A percentile compares a stretch with the other conserved stretches of the same genome.
phyloP scores from a whole-genome alignment of 2,888 invertebrate species.

The Hyles lineata region DNA sequence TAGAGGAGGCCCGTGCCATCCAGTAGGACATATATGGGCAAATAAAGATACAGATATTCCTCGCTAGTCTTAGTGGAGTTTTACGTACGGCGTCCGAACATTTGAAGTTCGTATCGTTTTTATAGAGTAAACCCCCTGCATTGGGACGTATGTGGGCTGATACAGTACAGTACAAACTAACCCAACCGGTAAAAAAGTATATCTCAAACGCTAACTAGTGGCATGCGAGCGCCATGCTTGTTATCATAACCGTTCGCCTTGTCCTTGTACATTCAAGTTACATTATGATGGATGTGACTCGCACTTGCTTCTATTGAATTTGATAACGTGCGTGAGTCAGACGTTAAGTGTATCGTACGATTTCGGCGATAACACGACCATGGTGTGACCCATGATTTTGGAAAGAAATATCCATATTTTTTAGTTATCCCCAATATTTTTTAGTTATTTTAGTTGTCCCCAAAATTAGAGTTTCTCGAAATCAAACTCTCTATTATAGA shows the following conservation, averaged over 20 bases:
- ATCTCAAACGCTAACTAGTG: not conserved
- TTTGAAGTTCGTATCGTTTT: no score
- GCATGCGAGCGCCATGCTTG: not conserved
- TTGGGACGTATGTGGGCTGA: no score
- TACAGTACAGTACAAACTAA: not conserved
- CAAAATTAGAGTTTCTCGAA: not conserved
- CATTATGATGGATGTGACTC: conserved; percentile 1
- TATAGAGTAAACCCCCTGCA: no score
- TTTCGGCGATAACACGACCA: not conserved
- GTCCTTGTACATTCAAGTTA: not conserved
- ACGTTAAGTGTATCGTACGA: conserved; percentile 10
- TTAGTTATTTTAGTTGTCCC: not conserved
- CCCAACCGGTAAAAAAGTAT: not conserved
- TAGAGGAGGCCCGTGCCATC: no score
- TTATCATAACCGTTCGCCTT: not conserved
- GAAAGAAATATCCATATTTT: not conserved
- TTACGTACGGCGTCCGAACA: no score
- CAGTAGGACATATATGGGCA: no score
- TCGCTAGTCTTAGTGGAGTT: no score
- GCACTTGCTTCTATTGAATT: conserved; percentile 13
- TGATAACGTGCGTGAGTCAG: conserved; percentile 13
- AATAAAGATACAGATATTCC: no score
- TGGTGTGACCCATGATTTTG: not conserved
- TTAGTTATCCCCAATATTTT: not conserved
- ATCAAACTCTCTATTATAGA: not conserved